Percentiles rank a stretch among this genome's conserved stretches.
Evolutionary conservation across 2,113 vertebrate genomes (phyloP).

Genomic region (Odocoileus hemionus): DNA sequence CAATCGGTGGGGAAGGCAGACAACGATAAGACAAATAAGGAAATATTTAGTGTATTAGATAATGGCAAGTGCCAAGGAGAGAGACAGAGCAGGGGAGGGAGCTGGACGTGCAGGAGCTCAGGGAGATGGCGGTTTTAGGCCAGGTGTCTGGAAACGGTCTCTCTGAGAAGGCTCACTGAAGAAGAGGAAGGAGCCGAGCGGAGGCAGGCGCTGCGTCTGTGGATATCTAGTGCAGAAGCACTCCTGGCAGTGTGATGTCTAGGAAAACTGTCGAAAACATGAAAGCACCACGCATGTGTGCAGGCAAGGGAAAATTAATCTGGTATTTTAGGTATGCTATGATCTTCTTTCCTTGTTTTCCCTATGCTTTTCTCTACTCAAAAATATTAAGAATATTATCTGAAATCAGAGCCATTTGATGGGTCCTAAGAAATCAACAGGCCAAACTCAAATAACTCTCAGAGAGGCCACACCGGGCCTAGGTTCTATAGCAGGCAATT

Average conservation of each 20-base stretch:
- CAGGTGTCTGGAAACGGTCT: background rate
- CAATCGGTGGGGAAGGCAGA: background rate
- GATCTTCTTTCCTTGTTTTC: background rate
- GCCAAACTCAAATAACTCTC: background rate
- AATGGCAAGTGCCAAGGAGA: background rate
- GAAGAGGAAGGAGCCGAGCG: background rate
- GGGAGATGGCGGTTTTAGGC: rapidly evolving
- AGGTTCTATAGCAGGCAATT: background rate
- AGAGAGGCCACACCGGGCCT: background rate
- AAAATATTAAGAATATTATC: slow-evolving; percentile 1
- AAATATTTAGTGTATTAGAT: background rate
- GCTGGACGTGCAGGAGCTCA: background rate
- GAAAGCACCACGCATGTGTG: background rate
- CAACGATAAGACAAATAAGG: background rate
- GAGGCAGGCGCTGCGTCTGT: background rate
- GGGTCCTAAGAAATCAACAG: background rate
- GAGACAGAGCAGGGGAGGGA: background rate
- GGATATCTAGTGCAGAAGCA: background rate
- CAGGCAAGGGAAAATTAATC: background rate
- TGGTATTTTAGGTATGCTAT: background rate
- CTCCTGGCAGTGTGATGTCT: background rate
- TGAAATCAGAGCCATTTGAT: background rate
- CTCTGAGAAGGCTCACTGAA: background rate
- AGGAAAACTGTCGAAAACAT: background rate
- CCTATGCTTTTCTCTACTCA: slow-evolving; percentile 27